Percentiles rank a stretch among this genome's conserved stretches.
Evolutionary conservation across 1,140 invertebrate species (phyloP).

Genomic region (Venturia canescens): DNA sequence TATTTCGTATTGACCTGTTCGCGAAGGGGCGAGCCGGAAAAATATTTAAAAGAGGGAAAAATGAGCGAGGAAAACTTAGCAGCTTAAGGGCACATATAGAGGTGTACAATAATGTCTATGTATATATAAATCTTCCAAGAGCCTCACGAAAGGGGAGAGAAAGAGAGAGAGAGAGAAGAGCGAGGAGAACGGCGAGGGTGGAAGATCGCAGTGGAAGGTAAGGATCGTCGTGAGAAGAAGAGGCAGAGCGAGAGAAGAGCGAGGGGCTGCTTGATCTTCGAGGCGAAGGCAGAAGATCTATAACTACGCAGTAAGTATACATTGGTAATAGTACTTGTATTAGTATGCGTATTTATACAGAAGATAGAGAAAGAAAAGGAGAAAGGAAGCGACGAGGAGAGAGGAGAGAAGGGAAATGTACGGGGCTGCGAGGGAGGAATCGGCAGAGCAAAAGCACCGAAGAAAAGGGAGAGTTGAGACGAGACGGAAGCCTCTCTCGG

Average conservation of each 20-base stretch:
- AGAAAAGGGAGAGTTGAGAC: slow-evolving; percentile 46
- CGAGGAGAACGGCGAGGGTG: not conserved
- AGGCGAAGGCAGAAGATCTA: slow-evolving; percentile 15
- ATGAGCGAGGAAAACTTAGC: slow-evolving; percentile 8
- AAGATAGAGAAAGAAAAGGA: slow-evolving; percentile 46
- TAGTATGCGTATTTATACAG: slow-evolving; percentile 40
- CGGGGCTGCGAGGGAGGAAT: slow-evolving; percentile 39
- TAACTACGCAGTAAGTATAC: slow-evolving; percentile 49
- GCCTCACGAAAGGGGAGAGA: not conserved
- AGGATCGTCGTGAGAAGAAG: slow-evolving; percentile 3
- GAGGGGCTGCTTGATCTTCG: slow-evolving; percentile 22
- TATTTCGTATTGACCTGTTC: slow-evolving; percentile 31
- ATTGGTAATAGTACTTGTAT: slow-evolving; percentile 45
- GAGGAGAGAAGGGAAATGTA: slow-evolving; percentile 18
- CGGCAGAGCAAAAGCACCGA: slow-evolving; percentile 49
- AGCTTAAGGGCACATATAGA: not conserved
- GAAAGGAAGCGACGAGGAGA: slow-evolving; percentile 23
- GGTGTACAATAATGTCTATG: not conserved
- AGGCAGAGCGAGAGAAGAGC: not conserved
- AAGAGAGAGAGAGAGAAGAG: slow-evolving; percentile 28
- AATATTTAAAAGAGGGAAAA: not conserved
- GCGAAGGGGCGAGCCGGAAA: not conserved
- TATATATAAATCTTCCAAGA: not conserved
- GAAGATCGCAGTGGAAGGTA: not conserved
- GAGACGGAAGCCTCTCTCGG: slow-evolving; percentile 51